Percentiles rank a stretch among this genome's conserved stretches.
Evolutionary conservation across 1,140 invertebrate species (phyloP).

Genomic region (Macrostomum lignano): DNA sequence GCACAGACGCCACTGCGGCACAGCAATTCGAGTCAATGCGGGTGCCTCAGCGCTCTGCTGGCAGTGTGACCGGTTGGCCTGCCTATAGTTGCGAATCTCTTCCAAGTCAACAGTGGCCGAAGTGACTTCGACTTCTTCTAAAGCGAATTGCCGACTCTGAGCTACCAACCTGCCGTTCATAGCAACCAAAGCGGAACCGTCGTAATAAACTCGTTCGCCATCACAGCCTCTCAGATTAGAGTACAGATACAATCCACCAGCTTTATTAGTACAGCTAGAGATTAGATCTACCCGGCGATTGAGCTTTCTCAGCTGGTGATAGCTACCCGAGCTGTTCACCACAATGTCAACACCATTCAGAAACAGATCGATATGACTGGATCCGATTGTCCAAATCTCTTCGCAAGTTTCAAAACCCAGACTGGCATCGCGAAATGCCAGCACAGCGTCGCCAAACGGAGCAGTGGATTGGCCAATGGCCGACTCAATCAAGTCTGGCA

Average conservation of each 20-base stretch:
- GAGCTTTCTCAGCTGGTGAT: conserved; percentile 75
- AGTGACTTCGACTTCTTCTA: conserved; percentile 49
- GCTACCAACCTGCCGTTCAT: conserved; percentile 63
- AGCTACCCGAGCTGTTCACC: conserved; percentile 51
- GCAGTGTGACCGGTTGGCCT: background rate
- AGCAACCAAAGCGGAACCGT: conserved; percentile 63
- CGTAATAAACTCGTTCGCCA: conserved; percentile 71
- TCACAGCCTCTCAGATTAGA: conserved; percentile 84
- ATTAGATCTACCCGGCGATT: conserved; percentile 57
- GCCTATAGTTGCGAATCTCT: background rate
- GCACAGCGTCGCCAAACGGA: conserved; percentile 70
- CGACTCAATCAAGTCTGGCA: conserved; percentile 53
- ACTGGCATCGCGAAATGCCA: conserved; percentile 64
- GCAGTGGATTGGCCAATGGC: conserved; percentile 54
- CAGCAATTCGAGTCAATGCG: background rate
- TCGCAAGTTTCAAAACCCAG: conserved; percentile 94
- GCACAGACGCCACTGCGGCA: no score
- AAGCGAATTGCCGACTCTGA: conserved; percentile 51
- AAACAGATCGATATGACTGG: conserved; percentile 56
- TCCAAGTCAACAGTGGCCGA: conserved; percentile 2
- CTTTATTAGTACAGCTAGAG: conserved; percentile 42
- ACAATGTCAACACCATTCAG: conserved; percentile 85
- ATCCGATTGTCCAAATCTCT: conserved; percentile 72
- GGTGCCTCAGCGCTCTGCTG: background rate
- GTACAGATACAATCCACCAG: conserved; percentile 71